Percentiles rank a stretch among this genome's conserved stretches.
These are phyloP conservation scores for Gibbula magus DNA, from an alignment of 2,888 invertebrate genomes.

Conservation along the genomic window DNA sequence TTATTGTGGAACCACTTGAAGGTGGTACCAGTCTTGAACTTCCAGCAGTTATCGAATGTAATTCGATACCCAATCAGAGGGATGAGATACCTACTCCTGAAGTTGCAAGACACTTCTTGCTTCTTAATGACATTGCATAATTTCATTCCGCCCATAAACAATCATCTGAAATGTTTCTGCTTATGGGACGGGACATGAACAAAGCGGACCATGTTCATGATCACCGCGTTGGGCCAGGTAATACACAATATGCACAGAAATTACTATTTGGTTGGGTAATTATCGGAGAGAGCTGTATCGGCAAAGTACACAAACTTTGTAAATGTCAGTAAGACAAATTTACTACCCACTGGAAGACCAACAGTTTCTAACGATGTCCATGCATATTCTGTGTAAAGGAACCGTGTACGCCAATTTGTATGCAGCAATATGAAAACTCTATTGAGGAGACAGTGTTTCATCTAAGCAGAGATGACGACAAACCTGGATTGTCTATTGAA, in stretches of 20 bases:
- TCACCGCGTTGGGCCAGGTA: slow-evolving; percentile 26
- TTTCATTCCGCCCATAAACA: slow-evolving; percentile 27
- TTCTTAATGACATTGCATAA: slow-evolving; percentile 19
- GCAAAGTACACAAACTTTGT: slow-evolving; percentile 26
- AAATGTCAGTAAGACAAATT: slow-evolving; percentile 29
- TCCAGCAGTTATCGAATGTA: too few species aligned
- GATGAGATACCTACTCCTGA: too few species aligned
- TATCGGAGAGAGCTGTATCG: slow-evolving; percentile 31
- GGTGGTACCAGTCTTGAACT: too few species aligned
- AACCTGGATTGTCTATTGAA: slow-evolving; percentile 35
- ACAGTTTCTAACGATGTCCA: slow-evolving; percentile 36
- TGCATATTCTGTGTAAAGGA: slow-evolving; percentile 29
- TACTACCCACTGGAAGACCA: too few species aligned
- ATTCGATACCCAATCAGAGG: too few species aligned
- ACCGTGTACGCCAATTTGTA: neutral
- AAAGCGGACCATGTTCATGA: slow-evolving; percentile 35
- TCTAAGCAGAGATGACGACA: slow-evolving; percentile 32
- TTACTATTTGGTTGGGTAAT: slow-evolving; percentile 32
- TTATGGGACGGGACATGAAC: slow-evolving; percentile 33
- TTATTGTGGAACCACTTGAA: too few species aligned
- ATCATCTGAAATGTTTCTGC: slow-evolving; percentile 26
- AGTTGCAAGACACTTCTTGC: neutral
- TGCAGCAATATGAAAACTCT: neutral
- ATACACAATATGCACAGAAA: slow-evolving; percentile 32
- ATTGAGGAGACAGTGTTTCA: slow-evolving; percentile 18